A percentile compares a stretch with the other conserved stretches of the same genome.
phyloP scores from a whole-genome alignment of 2,888 invertebrate genomes.

The Chesias legatella region DNA sequence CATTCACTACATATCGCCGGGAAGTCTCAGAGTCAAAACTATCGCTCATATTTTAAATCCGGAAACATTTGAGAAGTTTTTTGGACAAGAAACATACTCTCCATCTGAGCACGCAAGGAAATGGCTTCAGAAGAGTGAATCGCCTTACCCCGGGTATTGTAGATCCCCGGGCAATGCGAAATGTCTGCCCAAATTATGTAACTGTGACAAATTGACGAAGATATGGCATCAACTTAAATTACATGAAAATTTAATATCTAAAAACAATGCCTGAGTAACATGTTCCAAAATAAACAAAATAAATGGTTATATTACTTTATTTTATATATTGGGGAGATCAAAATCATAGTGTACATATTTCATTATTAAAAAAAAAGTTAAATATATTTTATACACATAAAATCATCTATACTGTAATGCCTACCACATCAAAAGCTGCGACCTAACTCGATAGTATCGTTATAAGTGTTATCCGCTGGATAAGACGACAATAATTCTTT shows the following conservation, averaged over 20 bases:
- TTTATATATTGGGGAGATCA: slow-evolving; percentile 2
- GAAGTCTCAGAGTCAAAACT: slow-evolving; percentile 45
- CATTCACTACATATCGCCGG: slow-evolving; percentile 52
- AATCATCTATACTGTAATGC: too few species aligned
- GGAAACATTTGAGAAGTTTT: slow-evolving; percentile 26
- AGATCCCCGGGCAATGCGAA: slow-evolving; percentile 50
- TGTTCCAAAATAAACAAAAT: background rate
- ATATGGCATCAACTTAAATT: slow-evolving; percentile 41
- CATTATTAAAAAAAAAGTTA: too few species aligned
- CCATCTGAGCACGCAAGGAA: slow-evolving; percentile 35
- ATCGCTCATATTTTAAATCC: slow-evolving; percentile 31
- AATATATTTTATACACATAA: too few species aligned
- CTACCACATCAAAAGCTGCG: too few species aligned
- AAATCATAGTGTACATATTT: too few species aligned
- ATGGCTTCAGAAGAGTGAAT: slow-evolving; percentile 53
- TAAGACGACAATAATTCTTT: too few species aligned
- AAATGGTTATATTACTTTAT: background rate
- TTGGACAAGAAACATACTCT: slow-evolving; percentile 1
- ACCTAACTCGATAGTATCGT: too few species aligned
- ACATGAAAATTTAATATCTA: background rate
- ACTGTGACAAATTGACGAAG: slow-evolving; percentile 48
- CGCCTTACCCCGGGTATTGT: slow-evolving; percentile 68
- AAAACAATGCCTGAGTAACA: background rate
- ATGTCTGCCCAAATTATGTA: slow-evolving; percentile 55
- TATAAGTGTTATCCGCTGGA: too few species aligned